Evolutionary conservation across 2,113 vertebrate species (phyloP).

Genomic region (Saiga tatarica): DNA sequence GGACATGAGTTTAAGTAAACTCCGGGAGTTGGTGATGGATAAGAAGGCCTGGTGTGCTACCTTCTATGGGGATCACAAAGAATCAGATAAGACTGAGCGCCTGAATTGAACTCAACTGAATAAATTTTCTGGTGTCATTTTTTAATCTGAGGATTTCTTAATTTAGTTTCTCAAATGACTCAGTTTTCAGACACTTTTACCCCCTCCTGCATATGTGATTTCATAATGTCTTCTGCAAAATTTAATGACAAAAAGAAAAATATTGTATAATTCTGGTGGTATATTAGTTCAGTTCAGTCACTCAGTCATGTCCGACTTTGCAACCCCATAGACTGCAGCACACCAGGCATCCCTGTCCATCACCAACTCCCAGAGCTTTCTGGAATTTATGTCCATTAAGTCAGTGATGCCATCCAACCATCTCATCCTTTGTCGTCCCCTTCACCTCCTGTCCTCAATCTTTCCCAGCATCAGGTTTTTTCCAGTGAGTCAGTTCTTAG

Average conservation of each 20-base stretch:
- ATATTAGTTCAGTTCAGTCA: neutral
- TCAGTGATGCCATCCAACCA: neutral
- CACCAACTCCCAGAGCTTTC: neutral
- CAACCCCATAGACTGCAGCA: neutral
- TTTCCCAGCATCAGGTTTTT: neutral
- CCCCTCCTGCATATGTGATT: neutral
- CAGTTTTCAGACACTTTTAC: neutral
- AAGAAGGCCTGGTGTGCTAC: neutral
- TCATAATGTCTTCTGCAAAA: neutral
- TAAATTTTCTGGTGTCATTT: neutral
- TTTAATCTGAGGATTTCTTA: neutral
- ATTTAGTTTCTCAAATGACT: neutral
- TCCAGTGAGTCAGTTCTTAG: neutral
- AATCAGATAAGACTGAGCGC: rapidly evolving
- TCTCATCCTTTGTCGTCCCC: neutral
- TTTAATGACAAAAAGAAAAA: neutral
- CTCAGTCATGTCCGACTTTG: neutral
- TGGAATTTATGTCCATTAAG: neutral
- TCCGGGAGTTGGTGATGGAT: neutral
- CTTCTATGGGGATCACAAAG: neutral
- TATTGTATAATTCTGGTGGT: neutral
- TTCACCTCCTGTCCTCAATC: neutral
- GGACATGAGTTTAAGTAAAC: neutral
- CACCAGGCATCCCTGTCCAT: neutral
- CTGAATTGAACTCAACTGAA: neutral